Evolutionary conservation across 2,797 vertebrate species (phyloP).

Genomic region (Lutjanus argentimaculatus): DNA sequence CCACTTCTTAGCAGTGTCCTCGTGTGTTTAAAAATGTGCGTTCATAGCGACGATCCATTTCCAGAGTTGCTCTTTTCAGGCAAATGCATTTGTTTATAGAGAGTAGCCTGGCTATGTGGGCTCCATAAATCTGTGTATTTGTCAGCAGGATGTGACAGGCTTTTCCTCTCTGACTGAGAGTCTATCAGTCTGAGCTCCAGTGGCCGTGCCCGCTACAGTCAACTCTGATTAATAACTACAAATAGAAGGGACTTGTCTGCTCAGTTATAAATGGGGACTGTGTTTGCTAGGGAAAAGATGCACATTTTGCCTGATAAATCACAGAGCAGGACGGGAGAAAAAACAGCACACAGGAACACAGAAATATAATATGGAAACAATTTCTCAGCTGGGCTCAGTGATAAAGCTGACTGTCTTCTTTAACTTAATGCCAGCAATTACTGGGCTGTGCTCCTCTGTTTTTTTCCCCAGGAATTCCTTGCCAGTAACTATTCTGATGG

Average conservation of each 20-base stretch:
- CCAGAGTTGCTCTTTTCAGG: slow-evolving; percentile 77
- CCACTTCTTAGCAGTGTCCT: slow-evolving; percentile 32
- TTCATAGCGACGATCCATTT: slow-evolving; percentile 73
- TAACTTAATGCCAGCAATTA: slow-evolving; percentile 83
- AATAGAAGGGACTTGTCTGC: slow-evolving; percentile 83
- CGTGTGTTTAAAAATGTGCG: slow-evolving; percentile 71
- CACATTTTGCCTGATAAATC: slow-evolving; percentile 84
- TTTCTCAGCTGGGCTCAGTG: slow-evolving; percentile 75
- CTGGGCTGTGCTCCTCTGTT: slow-evolving; percentile 47
- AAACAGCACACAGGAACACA: slow-evolving; percentile 70
- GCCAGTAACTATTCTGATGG: slow-evolving; percentile 66
- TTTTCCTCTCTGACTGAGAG: slow-evolving; percentile 85
- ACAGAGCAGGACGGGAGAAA: slow-evolving; percentile 60
- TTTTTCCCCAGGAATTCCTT: slow-evolving; percentile 32
- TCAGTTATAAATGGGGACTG: slow-evolving; percentile 81
- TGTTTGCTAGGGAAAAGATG: slow-evolving; percentile 80
- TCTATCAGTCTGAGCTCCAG: slow-evolving; percentile 86
- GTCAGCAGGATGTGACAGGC: slow-evolving; percentile 84
- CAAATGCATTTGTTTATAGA: slow-evolving; percentile 83
- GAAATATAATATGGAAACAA: slow-evolving; percentile 81
- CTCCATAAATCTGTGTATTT: slow-evolving; percentile 86
- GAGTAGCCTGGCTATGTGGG: slow-evolving; percentile 78
- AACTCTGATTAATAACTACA: slow-evolving; percentile 88
- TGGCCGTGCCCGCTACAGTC: slow-evolving; percentile 84
- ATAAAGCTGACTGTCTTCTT: slow-evolving; percentile 81